Conservation (phyloP, 2,888 invertebrate genomes). For the Cancer borealis region DNA sequence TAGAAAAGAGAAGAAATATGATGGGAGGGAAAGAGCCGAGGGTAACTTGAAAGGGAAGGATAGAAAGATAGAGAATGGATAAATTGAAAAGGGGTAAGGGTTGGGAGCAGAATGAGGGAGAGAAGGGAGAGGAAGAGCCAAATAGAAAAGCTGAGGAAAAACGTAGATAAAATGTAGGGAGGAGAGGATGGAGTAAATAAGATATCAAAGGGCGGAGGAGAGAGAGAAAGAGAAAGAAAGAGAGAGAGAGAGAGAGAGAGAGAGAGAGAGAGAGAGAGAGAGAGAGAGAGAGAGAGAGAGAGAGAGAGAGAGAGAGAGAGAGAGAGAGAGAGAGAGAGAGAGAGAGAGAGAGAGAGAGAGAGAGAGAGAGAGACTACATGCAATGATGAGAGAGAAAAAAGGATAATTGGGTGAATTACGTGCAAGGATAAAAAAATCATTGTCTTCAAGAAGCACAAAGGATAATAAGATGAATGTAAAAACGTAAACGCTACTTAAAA, state of each 20-base stretch:
- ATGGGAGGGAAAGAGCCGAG: constrained; percentile 48
- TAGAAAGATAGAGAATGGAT: constrained; percentile 47
- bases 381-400: not conserved
- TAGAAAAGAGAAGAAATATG: constrained; percentile 42
- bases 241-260: constrained; percentile 66
- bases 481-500: not conserved
- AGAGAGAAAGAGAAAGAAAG: constrained; percentile 48
- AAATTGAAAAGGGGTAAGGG: constrained; percentile 26
- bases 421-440: constrained; percentile 9
- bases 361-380: not conserved
- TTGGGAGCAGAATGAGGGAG: constrained; percentile 12
- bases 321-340: constrained; percentile 55
- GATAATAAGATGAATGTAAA: constrained; percentile 24
- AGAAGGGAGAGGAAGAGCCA: constrained; percentile 47
- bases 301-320: constrained; percentile 64
- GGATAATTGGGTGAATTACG: constrained; percentile 24
- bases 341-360: not conserved
- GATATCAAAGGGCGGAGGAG: constrained; percentile 44
- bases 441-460: constrained; percentile 20
- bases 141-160: constrained; percentile 49
- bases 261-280: constrained; percentile 62
- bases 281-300: constrained; percentile 56
- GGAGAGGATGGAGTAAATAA: constrained; percentile 54
- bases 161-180: constrained; percentile 55
- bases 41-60: constrained; percentile 48